Evolutionary conservation across 2,113 vertebrate species (phyloP).

Genomic region (Lasiurus cinereus): DNA sequence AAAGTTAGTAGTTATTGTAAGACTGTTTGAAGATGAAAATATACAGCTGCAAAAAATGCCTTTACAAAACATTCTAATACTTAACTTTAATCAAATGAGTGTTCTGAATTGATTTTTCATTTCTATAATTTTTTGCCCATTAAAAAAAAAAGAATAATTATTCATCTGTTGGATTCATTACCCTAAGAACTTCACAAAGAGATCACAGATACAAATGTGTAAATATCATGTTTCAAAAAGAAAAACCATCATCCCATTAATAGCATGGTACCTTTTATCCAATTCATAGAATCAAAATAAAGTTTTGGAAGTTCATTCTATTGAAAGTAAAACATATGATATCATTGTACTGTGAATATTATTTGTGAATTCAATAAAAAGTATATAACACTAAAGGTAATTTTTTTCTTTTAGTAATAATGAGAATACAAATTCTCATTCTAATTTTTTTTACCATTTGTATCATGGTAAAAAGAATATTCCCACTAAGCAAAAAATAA

Average conservation of each 20-base stretch:
- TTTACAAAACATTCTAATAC: neutral
- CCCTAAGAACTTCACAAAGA: neutral
- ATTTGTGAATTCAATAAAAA: neutral
- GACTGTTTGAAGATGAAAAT: neutral
- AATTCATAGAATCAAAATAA: constrained; percentile 6
- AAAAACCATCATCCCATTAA: neutral
- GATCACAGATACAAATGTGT: neutral
- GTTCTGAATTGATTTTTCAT: neutral
- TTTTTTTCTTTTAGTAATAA: constrained; percentile 2
- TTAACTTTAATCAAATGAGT: neutral
- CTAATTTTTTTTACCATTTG: no score
- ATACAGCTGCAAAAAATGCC: neutral
- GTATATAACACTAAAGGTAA: neutral
- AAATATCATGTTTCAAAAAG: neutral
- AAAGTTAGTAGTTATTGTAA: constrained; percentile 17
- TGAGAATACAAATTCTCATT: constrained; percentile 13
- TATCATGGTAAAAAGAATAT: neutral
- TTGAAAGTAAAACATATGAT: neutral
- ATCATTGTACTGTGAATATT: neutral
- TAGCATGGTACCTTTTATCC: neutral
- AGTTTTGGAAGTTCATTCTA: neutral
- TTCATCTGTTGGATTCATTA: neutral
- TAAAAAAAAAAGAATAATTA: neutral
- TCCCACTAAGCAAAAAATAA: neutral
- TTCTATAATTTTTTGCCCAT: neutral